A percentile compares a stretch with the other conserved stretches of the same genome.
Evolutionary conservation across 2,888 invertebrate genomes (phyloP).

Genomic region (Bhutanitis thaidina): DNA sequence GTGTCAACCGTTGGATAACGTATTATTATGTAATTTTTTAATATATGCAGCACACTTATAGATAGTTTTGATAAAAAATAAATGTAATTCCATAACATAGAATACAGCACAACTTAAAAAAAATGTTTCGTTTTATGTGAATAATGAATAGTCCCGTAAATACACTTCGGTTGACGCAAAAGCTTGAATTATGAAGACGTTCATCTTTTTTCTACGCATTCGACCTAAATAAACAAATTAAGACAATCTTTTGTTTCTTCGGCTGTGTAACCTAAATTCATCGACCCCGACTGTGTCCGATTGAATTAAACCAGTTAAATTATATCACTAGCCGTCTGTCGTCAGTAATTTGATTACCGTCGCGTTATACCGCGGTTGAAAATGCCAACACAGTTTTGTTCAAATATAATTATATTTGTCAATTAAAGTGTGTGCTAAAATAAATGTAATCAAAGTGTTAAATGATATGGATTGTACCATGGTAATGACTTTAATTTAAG

Average conservation of each 20-base stretch:
- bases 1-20: slow-evolving; percentile 69
- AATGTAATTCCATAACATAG: too few relatives aligned
- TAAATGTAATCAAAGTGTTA: too few relatives aligned
- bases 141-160: too few relatives aligned
- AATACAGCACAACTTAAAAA: too few relatives aligned
- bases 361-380: neutral
- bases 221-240: slow-evolving; percentile 29
- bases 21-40: slow-evolving; percentile 56
- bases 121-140: too few relatives aligned
- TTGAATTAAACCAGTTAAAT: slow-evolving; percentile 64
- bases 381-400: neutral
- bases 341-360: slow-evolving; percentile 65
- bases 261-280: slow-evolving; percentile 63
- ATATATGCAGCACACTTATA: slow-evolving; percentile 23
- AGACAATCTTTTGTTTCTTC: slow-evolving; percentile 35
- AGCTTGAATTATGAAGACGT: neutral
- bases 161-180: too few relatives aligned
- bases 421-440: neutral
- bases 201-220: slow-evolving; percentile 24
- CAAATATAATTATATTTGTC: neutral
- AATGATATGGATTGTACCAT: too few relatives aligned
- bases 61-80: neutral
- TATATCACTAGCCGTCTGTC: slow-evolving; percentile 69
- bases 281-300: slow-evolving; percentile 65
- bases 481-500: too few relatives aligned